Conservation (phyloP, 1,140 invertebrate genomes). For the Camponotus floridanus region DNA sequence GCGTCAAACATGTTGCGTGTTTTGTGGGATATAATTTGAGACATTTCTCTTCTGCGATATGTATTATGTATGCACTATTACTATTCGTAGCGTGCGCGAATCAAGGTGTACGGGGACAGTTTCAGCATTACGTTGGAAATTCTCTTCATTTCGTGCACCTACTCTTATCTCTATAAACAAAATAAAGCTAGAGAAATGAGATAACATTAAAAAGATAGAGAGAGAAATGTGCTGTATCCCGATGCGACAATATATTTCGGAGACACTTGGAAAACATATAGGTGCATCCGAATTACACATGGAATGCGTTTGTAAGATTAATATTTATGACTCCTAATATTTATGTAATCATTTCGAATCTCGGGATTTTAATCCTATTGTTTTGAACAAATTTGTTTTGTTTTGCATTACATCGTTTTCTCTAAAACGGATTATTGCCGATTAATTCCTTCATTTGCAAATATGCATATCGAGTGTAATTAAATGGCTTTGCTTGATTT, state of each 20-base stretch:
- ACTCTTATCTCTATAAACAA: constrained; percentile 21
- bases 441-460: background rate
- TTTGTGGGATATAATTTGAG: constrained; percentile 18
- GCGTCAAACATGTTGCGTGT: constrained; percentile 37
- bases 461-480: background rate
- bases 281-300: background rate
- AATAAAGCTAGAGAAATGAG: constrained; percentile 6
- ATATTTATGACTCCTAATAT: background rate
- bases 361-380: background rate
- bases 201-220: background rate
- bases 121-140: constrained; percentile 11
- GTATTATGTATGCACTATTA: constrained; percentile 43
- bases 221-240: background rate
- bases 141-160: constrained; percentile 29
- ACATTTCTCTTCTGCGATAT: constrained; percentile 5
- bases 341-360: background rate
- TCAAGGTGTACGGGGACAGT: background rate
- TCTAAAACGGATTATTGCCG: background rate
- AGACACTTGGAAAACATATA: background rate
- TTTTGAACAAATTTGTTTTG: background rate
- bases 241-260: constrained; percentile 4
- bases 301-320: background rate
- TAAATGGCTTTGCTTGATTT: constrained; percentile 27
- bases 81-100: background rate
- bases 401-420: background rate